Evolutionary conservation across 92 coral and sea anemone species (phyloP).

Genomic region (Desmophyllum pertusum): DNA sequence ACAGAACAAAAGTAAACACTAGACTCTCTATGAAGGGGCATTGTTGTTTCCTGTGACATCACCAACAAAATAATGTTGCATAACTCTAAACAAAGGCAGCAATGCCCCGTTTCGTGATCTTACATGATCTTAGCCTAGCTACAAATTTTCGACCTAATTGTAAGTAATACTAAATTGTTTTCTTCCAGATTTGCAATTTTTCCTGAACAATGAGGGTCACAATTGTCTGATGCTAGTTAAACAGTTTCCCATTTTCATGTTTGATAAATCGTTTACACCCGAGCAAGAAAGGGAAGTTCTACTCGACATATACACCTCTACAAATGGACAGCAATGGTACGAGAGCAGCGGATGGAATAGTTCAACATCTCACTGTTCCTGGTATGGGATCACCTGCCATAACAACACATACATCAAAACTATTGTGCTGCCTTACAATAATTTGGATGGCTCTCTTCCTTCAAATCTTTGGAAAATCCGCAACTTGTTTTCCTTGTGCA

Average conservation of each 20-base stretch:
- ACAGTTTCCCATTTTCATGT: slow-evolving; percentile 20
- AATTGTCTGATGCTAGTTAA: slow-evolving; percentile 42
- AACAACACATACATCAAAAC: slow-evolving; percentile 52
- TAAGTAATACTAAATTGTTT: no score
- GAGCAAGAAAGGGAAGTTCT: slow-evolving; percentile 57
- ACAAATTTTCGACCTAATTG: no score
- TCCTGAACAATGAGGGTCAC: slow-evolving; percentile 18
- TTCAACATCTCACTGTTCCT: slow-evolving; percentile 55
- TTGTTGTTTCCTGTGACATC: no score
- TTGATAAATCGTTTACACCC: slow-evolving; percentile 58
- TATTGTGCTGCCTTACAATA: slow-evolving; percentile 51
- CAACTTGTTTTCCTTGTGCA: slow-evolving; percentile 57
- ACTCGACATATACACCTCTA: slow-evolving; percentile 49
- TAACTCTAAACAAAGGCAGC: no score
- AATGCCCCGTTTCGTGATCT: no score
- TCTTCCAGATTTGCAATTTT: slow-evolving; percentile 5
- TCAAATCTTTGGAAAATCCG: slow-evolving; percentile 59
- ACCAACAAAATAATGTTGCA: no score
- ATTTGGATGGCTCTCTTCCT: slow-evolving; percentile 60
- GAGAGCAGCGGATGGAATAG: slow-evolving; percentile 41
- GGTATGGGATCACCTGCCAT: slow-evolving; percentile 66
- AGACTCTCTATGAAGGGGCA: no score
- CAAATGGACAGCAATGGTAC: slow-evolving; percentile 63
- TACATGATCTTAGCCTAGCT: no score
- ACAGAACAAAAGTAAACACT: no score